phyloP scores from a whole-genome alignment of 2,797 vertebrate species.

The Bradypodion pumilum region DNA sequence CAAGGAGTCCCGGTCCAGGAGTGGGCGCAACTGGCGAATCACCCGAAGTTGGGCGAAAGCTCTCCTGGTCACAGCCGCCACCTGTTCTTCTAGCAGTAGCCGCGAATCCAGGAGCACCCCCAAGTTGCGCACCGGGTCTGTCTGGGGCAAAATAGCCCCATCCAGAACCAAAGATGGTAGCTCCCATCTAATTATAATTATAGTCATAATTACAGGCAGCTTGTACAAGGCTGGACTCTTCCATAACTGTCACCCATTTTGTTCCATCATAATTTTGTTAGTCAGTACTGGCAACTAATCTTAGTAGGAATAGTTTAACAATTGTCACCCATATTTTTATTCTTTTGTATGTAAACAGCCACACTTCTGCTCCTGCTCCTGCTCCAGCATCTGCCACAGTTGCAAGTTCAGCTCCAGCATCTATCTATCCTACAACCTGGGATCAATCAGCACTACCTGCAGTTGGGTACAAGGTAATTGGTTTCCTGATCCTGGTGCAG shows the following conservation, averaged over 20 bases:
- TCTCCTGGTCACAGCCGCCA: too few relatives aligned
- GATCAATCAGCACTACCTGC: constrained; percentile 65
- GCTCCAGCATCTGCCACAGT: not conserved
- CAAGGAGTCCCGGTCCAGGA: too few relatives aligned
- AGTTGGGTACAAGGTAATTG: constrained; percentile 79
- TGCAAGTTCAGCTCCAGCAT: constrained; percentile 1
- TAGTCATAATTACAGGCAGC: too few relatives aligned
- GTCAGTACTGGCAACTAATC: too few relatives aligned
- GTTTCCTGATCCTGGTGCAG: not conserved
- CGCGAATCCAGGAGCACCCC: too few relatives aligned
- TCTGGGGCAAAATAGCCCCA: too few relatives aligned
- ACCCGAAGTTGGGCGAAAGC: too few relatives aligned
- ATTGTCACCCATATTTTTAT: not conserved
- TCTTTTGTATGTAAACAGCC: constrained; percentile 41
- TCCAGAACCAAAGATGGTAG: too few relatives aligned
- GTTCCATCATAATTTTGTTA: not conserved
- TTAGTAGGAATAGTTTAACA: not conserved
- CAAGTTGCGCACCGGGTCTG: too few relatives aligned
- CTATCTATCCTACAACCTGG: constrained; percentile 60
- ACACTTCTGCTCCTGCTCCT: not conserved
- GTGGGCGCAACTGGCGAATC: too few relatives aligned
- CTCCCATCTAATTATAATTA: too few relatives aligned
- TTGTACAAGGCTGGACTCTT: not conserved
- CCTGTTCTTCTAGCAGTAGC: too few relatives aligned
- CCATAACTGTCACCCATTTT: not conserved